phyloP scores from a whole-genome alignment of 2,797 vertebrate genomes.

The Heterohyrax brucei region DNA sequence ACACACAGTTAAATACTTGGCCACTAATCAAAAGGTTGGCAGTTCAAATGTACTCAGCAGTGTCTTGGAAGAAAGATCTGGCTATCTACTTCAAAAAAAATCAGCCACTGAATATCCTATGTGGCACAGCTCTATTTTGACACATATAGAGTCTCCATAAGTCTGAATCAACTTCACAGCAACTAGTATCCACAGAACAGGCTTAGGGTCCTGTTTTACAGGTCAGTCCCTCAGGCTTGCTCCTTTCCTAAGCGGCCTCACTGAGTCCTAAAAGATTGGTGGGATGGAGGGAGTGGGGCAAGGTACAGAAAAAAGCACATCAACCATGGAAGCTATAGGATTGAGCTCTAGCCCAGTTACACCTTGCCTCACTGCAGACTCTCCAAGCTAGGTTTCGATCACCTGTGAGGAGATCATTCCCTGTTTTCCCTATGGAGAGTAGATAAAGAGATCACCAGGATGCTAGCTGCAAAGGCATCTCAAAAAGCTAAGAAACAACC shows the following conservation, averaged over 20 bases:
- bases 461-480: not conserved
- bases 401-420: not conserved
- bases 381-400: not conserved
- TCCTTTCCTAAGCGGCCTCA: not conserved
- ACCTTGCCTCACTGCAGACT: not conserved
- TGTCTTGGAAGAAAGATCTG: too few relatives aligned
- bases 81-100: too few relatives aligned
- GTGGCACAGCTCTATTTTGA: not conserved
- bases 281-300: fast-evolving
- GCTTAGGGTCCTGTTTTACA: not conserved
- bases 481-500: not conserved
- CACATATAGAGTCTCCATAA: not conserved
- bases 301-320: fast-evolving
- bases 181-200: not conserved
- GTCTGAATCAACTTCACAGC: too few relatives aligned
- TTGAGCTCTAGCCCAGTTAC: not conserved
- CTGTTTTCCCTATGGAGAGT: not conserved
- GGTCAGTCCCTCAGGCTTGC: not conserved
- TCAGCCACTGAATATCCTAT: not conserved
- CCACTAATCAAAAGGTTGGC: too few relatives aligned
- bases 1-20: too few relatives aligned
- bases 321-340: not conserved
- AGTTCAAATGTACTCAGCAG: too few relatives aligned
- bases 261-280: not conserved
- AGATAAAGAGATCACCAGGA: not conserved